These are phyloP conservation scores for Egretta garzetta DNA, from an alignment of 2,113 vertebrate species.

Conservation along the genomic window DNA sequence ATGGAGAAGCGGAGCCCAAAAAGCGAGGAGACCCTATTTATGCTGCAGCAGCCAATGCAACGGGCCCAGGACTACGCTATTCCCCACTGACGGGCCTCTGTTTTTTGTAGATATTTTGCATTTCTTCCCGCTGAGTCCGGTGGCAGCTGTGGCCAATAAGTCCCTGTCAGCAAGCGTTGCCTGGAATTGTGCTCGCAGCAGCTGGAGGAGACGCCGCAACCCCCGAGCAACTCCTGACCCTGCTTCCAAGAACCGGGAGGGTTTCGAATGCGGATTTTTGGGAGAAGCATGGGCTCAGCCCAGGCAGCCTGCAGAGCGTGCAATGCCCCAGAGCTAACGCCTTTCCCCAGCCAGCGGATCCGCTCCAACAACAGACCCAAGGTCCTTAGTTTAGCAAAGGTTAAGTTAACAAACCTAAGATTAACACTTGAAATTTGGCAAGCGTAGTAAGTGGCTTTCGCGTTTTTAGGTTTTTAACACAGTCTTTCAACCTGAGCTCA, in stretches of 20 bases:
- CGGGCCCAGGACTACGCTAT: accelerated
- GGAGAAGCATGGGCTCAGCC: not conserved
- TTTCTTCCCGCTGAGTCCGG: not conserved
- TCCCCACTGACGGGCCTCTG: not conserved
- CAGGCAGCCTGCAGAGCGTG: not conserved
- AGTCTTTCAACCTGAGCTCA: not conserved
- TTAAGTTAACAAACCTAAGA: not conserved
- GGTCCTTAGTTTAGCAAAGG: not conserved
- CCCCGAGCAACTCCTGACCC: not conserved
- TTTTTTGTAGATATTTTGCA: not conserved
- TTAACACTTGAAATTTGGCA: not conserved
- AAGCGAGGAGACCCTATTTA: accelerated
- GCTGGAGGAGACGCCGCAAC: not conserved
- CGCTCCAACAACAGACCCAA: not conserved
- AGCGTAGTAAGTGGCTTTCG: not conserved
- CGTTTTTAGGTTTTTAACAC: not conserved
- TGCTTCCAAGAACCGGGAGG: not conserved
- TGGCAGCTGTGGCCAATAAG: not conserved
- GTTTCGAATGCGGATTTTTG: not conserved
- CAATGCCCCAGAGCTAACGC: not conserved
- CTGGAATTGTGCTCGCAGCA: not conserved
- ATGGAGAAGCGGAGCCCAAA: not conserved
- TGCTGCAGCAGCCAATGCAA: not conserved
- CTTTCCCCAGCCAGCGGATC: accelerated
- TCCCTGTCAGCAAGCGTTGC: not conserved